Conservation (phyloP, 1,140 invertebrate genomes). For the Parasteatoda tepidariorum region DNA sequence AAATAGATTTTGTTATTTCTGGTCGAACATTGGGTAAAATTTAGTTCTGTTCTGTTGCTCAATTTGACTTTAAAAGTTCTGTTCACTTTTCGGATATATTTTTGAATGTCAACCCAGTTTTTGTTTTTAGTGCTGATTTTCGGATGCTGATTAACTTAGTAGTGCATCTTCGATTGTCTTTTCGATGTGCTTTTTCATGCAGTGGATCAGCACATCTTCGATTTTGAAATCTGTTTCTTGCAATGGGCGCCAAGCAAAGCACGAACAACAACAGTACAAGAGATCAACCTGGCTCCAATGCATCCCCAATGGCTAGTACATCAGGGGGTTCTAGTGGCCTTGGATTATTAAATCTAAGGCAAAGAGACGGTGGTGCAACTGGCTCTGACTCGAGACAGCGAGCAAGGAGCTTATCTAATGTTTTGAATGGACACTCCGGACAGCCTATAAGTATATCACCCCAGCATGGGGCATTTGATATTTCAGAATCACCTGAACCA, state of each 20-base stretch:
- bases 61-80: not conserved
- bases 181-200: slow-evolving; percentile 59
- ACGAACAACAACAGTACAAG: slow-evolving; percentile 55
- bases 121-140: not conserved
- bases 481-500: slow-evolving; percentile 74
- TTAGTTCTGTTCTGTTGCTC: not conserved
- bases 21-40: not conserved
- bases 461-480: slow-evolving; percentile 65
- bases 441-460: slow-evolving; percentile 72
- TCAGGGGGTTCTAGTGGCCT: slow-evolving; percentile 20
- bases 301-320: slow-evolving; percentile 48
- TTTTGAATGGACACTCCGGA: slow-evolving; percentile 77
- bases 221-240: slow-evolving; percentile 18
- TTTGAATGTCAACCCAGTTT: not conserved
- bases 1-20: not conserved
- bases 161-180: not conserved
- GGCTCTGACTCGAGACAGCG: slow-evolving; percentile 78
- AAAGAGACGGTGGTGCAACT: slow-evolving; percentile 24
- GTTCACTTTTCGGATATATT: not conserved
- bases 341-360: slow-evolving; percentile 10
- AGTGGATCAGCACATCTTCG: slow-evolving; percentile 22
- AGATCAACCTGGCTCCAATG: slow-evolving; percentile 32
- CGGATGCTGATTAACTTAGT: slow-evolving; percentile 16
- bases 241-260: slow-evolving; percentile 63
- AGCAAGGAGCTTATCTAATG: slow-evolving; percentile 83